Evolutionary conservation across 2,797 vertebrate genomes (phyloP).

Genomic region (Alcedo quadribrachys): DNA sequence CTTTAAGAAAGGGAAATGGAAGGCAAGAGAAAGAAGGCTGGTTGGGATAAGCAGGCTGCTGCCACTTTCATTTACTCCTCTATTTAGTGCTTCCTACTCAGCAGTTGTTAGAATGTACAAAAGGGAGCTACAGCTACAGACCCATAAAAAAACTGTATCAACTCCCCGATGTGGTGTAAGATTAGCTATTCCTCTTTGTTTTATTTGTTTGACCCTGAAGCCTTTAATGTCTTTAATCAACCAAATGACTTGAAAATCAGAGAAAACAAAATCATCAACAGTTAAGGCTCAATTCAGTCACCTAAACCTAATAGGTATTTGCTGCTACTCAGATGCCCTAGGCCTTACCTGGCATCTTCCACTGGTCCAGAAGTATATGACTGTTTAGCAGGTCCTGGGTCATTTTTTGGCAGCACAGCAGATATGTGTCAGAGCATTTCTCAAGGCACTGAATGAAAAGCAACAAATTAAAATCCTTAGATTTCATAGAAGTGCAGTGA

Average conservation of each 20-base stretch:
- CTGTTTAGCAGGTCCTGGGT: background rate
- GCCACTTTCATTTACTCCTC: background rate
- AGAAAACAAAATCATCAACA: background rate
- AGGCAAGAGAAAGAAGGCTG: background rate
- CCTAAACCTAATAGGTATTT: background rate
- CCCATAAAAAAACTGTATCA: background rate
- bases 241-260: background rate
- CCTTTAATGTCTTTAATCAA: background rate
- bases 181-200: background rate
- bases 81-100: background rate
- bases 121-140: background rate
- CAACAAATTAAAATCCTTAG: background rate
- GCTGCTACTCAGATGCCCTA: background rate
- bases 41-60: background rate
- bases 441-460: background rate
- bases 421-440: background rate
- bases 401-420: background rate
- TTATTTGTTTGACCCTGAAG: background rate
- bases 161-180: rapidly evolving
- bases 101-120: background rate
- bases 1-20: background rate
- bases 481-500: background rate
- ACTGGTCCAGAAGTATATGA: background rate
- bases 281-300: background rate
- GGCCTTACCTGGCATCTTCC: background rate